Evolutionary conservation across 2,888 invertebrate genomes (phyloP).

Genomic region (Rhagonycha lutea): DNA sequence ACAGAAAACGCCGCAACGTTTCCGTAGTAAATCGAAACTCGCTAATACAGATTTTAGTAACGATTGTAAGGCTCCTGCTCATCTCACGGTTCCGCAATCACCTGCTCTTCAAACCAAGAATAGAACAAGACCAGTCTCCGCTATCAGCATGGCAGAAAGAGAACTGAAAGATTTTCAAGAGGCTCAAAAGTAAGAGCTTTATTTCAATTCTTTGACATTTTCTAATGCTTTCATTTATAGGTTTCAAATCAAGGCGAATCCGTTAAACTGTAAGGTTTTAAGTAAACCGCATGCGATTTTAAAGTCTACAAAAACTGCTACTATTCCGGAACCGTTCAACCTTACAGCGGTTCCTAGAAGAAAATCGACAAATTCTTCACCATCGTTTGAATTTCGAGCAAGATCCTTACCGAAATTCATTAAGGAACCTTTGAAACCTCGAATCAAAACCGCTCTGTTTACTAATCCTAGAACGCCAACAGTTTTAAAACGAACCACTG

Average conservation of each 20-base stretch:
- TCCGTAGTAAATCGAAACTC: slow-evolving; percentile 49
- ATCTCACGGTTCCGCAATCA: slow-evolving; percentile 58
- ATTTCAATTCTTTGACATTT: not conserved
- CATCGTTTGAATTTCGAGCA: slow-evolving; percentile 59
- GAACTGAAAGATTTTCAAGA: slow-evolving; percentile 68
- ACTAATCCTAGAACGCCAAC: slow-evolving; percentile 38
- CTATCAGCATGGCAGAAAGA: slow-evolving; percentile 63
- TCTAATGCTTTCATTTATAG: slow-evolving; percentile 43
- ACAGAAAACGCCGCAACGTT: slow-evolving; percentile 60
- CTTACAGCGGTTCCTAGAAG: slow-evolving; percentile 55
- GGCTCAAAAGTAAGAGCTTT: slow-evolving; percentile 58
- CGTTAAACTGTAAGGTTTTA: slow-evolving; percentile 65
- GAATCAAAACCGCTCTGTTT: slow-evolving; percentile 8
- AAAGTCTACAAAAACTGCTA: slow-evolving; percentile 58
- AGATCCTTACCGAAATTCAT: slow-evolving; percentile 65
- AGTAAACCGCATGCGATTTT: slow-evolving; percentile 50
- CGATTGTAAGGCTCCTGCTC: slow-evolving; percentile 1
- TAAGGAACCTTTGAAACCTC: slow-evolving; percentile 52
- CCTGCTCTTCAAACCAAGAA: slow-evolving; percentile 60
- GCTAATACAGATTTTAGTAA: slow-evolving; percentile 7
- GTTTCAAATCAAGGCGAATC: slow-evolving; percentile 68
- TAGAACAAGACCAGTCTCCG: slow-evolving; percentile 58
- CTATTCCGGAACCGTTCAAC: slow-evolving; percentile 68
- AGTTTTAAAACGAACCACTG: slow-evolving; percentile 6
- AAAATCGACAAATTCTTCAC: not conserved